Percentiles rank a stretch among this genome's conserved stretches.
Conservation (phyloP, 2,113 vertebrate genomes). For the Amazona guildingii region DNA sequence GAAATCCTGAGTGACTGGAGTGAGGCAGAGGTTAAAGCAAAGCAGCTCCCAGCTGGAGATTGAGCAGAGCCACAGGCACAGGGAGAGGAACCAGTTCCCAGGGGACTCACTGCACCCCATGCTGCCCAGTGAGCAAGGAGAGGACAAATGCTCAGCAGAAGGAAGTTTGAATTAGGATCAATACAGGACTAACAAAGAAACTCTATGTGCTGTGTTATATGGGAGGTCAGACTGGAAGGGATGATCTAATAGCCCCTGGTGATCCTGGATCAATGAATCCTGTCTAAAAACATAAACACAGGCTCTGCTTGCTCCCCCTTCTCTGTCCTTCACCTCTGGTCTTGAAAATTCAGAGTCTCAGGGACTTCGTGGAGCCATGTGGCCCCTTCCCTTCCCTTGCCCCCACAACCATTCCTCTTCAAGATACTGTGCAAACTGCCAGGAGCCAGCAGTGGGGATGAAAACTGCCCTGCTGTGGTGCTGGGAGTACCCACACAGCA, state of each 20-base stretch:
- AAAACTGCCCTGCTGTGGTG: not conserved
- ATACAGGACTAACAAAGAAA: conserved; percentile 49
- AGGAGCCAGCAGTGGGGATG: not conserved
- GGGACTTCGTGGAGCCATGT: not conserved
- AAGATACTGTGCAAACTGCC: not conserved
- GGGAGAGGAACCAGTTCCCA: not conserved
- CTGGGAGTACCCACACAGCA: not conserved
- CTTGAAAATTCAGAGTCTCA: not conserved
- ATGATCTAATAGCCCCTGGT: conserved; percentile 61
- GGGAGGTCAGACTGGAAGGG: conserved; percentile 33
- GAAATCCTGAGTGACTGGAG: not conserved
- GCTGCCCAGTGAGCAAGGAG: not conserved
- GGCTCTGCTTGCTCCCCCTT: not conserved
- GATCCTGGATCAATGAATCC: conserved; percentile 51
- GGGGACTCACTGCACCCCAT: not conserved
- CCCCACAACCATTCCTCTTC: not conserved
- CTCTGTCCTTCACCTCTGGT: not conserved
- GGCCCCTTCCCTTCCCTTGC: not conserved
- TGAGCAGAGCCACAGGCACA: not conserved
- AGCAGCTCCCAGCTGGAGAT: not conserved
- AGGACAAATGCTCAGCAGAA: not conserved
- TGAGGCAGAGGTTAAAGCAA: not conserved
- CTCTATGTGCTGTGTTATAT: not conserved
- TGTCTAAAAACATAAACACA: conserved; percentile 61
- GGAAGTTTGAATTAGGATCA: conserved; percentile 36